Percentiles rank a stretch among this genome's conserved stretches.
These are phyloP conservation scores for Umimayanthus chanpuru DNA, from an alignment of 92 coral and sea anemone species.

Conservation along the genomic window DNA sequence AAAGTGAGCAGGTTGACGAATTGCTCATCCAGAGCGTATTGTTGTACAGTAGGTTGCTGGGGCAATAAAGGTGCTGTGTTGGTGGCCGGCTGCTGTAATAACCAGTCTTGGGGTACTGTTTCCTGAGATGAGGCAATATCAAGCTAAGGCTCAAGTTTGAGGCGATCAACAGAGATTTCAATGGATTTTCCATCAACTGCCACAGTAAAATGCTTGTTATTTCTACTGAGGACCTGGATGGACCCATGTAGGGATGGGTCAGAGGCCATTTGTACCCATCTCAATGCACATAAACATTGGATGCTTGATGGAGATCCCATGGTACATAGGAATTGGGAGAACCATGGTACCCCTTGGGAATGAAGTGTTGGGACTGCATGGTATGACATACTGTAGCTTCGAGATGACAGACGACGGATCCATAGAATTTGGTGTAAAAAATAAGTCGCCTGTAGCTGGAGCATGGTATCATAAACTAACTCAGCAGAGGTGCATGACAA, in stretches of 20 bases:
- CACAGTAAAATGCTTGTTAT: conserved; percentile 63
- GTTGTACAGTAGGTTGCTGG: conserved; percentile 38
- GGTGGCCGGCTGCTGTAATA: not conserved
- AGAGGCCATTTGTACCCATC: conserved; percentile 14
- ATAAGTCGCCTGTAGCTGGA: conserved; percentile 63
- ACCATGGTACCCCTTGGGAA: not conserved
- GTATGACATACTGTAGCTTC: conserved; percentile 43
- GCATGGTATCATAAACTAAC: conserved; percentile 33
- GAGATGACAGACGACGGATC: conserved; percentile 37
- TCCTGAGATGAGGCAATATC: conserved; percentile 1
- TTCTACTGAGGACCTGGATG: conserved; percentile 47
- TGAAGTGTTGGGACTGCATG: conserved; percentile 47
- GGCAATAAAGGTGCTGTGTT: conserved; percentile 5
- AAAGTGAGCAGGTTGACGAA: not conserved
- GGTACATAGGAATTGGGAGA: not conserved
- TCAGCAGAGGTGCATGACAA: conserved; percentile 46
- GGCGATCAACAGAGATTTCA: conserved; percentile 19
- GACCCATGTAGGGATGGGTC: conserved; percentile 56
- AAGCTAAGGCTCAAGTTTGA: conserved; percentile 37
- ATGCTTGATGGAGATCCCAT: conserved; percentile 46
- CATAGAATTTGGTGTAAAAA: conserved; percentile 9
- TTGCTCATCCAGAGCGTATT: conserved; percentile 23
- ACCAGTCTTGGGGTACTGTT: not conserved
- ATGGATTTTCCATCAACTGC: conserved; percentile 40
- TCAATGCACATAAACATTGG: conserved; percentile 50